Evolutionary conservation across 2,888 invertebrate species (phyloP), one percentile per base, ranked within the genome.

Genomic region (Nomada fabriciana): DNA sequence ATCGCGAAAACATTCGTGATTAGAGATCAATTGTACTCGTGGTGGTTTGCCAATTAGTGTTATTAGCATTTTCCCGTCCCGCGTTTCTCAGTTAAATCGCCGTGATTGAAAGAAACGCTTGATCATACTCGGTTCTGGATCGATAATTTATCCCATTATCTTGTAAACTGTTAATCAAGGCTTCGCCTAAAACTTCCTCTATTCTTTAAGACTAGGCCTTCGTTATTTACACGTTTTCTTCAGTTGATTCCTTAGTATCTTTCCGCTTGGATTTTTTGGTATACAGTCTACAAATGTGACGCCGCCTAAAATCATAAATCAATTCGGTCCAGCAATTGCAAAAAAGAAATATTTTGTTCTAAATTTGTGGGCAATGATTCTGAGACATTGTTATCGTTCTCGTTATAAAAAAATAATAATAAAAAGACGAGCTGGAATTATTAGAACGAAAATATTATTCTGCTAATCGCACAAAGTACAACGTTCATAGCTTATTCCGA

Each of bases 251-350:
- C 95, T 91, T 29, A 95, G 86, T 68, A 95, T 95, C 89, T 95
- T 95, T 10, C 95, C 95, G 13, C 94, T 93, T 0, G 94, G 88
- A 76, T 94, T 94, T 88, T 95, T 95, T 0, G 95, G 95, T 83
- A 95, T 94, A 5, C 89, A 88, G 0, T 94, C 91, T 13, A 95
- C 91, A 85, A 95, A 94, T 72, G 91, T 91, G 23, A 95, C 94
- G 0, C 95, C 95, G 20, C 94, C 95, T 89, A 93, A 50, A 88
- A 88, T 29, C 5, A 70, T 7, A 29, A 36, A 64, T 47, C 43
- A 5, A 61, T 29, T 23, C 13, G 23, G n/a, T 7, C 2, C 23
- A 36, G 36, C 25, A 25, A 23, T 13, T 23, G 23, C 57, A 10
- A 23, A 57, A 57, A 25, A 23, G 13, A 25, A 57, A 23, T 11